A percentile compares a stretch with the other conserved stretches of the same genome.
These are phyloP conservation scores for Drosophila cognata DNA, from an alignment of 2,888 invertebrate genomes.

Conservation along the genomic window DNA sequence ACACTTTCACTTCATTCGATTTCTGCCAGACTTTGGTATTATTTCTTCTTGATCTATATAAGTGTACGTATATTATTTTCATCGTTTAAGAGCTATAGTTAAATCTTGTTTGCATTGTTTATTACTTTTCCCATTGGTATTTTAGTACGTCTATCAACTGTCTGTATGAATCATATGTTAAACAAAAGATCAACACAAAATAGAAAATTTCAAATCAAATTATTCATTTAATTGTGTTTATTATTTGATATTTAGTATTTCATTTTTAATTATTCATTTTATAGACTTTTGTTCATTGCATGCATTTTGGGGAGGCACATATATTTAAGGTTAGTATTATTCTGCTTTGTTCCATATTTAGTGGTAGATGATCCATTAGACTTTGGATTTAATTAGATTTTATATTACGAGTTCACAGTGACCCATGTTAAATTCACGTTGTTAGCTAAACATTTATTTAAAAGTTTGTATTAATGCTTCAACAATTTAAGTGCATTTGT, in stretches of 20 bases:
- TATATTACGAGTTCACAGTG: slow-evolving; percentile 22
- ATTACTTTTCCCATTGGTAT: slow-evolving; percentile 20
- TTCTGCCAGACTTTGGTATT: slow-evolving; percentile 53
- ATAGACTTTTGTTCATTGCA: slow-evolving; percentile 51
- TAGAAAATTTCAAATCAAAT: slow-evolving; percentile 10
- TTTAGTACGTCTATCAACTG: slow-evolving; percentile 36
- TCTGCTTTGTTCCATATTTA: slow-evolving; percentile 38
- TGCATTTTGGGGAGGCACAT: slow-evolving; percentile 60
- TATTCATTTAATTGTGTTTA: slow-evolving; percentile 4
- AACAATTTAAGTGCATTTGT: slow-evolving; percentile 38
- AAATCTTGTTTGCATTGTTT: slow-evolving; percentile 19
- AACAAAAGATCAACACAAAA: slow-evolving; percentile 37
- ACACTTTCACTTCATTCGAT: slow-evolving; percentile 25
- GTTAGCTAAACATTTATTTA: slow-evolving; percentile 20
- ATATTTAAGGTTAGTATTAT: slow-evolving; percentile 53
- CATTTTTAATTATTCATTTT: slow-evolving; percentile 26
- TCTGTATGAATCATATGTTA: slow-evolving; percentile 18
- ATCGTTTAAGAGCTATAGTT: slow-evolving; percentile 44
- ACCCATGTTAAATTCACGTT: slow-evolving; percentile 39
- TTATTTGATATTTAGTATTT: slow-evolving; percentile 17
- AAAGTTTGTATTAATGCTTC: slow-evolving; percentile 20
- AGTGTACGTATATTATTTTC: slow-evolving; percentile 49
- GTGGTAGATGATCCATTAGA: slow-evolving; percentile 29
- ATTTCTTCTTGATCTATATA: slow-evolving; percentile 44
- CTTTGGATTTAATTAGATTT: slow-evolving; percentile 39